Evolutionary conservation across 53 echinoderm and acorn worm species (phyloP), one percentile per base, ranked within the genome.

Genomic region (Temnopleurus reevesii): DNA sequence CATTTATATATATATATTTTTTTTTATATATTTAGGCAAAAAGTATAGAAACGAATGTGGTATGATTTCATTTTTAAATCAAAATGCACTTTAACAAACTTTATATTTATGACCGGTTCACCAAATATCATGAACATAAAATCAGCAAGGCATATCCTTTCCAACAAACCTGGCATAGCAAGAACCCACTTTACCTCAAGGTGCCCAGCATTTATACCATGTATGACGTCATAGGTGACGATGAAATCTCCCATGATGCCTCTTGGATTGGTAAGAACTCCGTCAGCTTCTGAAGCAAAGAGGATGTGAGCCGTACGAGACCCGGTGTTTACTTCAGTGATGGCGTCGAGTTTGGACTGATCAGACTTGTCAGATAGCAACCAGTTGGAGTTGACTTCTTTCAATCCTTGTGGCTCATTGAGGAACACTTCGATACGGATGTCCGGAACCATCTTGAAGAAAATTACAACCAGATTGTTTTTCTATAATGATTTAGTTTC

Each of bases 171-270:
- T n/a, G n/a, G n/a, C n/a, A n/a, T n/a, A n/a, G n/a, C n/a, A n/a
- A n/a, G n/a, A n/a, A n/a, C n/a, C 26, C 12, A 35, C 7, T 90
- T 55, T 76, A 97, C 97, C 91, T 95, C 91, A 27, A 97, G 63
- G 36, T 94, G 86, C 7, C 97, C 97, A 35, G 91, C 97, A 24
- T 77, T 93, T 38, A 90, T 65, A 35, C 89, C 85, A 56, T 97
- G 97, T 4, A 81, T 43, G 23, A 97, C 97, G 89, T 97, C 97
- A 54, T 97, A 97, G 21, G 77, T 90, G n/a, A 97, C 91, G 0
- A 93, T 46, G 21, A 97, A 90, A 71, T 95, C 92, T 53, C 97
- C 97, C 61, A 66, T 33, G 55, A 97, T 84, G 17, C 95, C 95
- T 45, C 83, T 60, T 19, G 76, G 23, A 3, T 26, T 45, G 18